Evolutionary conservation across 2,113 vertebrate species (phyloP).

Genomic region (Pycnonotus jocosus): DNA sequence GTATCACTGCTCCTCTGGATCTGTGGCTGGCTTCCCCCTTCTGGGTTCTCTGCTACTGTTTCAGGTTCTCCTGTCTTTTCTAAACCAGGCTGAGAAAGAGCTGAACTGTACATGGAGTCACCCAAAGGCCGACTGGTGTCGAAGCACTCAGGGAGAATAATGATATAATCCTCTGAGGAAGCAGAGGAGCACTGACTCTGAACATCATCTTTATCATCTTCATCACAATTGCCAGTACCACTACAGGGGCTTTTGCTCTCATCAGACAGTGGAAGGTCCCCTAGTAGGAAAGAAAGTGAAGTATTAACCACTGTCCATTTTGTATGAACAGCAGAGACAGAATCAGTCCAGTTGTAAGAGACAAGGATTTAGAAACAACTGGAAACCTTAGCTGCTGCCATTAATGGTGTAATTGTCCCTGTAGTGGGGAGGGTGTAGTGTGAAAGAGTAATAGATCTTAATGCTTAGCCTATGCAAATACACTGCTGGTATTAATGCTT

Average conservation of each 20-base stretch:
- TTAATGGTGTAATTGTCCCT: background rate
- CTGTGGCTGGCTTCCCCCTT: background rate
- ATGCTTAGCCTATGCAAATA: background rate
- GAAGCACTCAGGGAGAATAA: conserved; percentile 93
- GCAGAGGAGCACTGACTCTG: conserved; percentile 87
- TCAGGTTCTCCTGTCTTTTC: conserved; percentile 65
- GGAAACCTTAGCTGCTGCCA: background rate
- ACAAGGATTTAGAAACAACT: background rate
- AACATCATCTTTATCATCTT: conserved; percentile 81
- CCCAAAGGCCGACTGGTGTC: conserved; percentile 91
- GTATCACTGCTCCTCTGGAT: conserved; percentile 69
- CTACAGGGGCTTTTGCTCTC: background rate
- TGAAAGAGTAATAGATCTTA: background rate
- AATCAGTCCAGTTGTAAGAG: background rate
- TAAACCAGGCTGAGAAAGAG: conserved; percentile 83
- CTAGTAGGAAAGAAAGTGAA: background rate
- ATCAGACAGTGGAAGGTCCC: background rate
- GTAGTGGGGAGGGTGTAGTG: accelerated
- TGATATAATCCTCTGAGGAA: conserved; percentile 93
- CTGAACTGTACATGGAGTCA: conserved; percentile 93
- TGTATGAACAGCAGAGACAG: background rate
- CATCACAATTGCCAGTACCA: conserved; percentile 7
- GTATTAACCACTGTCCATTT: conserved; percentile 31
- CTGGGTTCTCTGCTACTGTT: background rate
- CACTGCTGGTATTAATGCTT: background rate